Conservation (phyloP, 2,888 invertebrate species). For the Drosophila kambysellisi region DNA sequence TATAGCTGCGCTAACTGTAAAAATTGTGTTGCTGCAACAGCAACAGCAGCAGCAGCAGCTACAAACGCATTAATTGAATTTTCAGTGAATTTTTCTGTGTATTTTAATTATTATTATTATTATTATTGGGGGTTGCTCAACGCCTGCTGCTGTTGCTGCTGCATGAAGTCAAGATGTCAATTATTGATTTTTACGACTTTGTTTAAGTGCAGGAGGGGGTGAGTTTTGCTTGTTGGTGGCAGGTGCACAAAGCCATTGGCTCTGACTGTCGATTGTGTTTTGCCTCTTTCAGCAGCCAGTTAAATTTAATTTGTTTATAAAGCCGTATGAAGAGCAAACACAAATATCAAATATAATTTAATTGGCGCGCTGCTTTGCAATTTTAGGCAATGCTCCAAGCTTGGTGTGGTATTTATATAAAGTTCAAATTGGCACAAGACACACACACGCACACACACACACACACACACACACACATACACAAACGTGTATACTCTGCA, state of each 20-base stretch:
- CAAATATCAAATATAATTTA: slow-evolving; percentile 33
- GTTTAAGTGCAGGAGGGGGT: slow-evolving; percentile 1
- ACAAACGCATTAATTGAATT: slow-evolving; percentile 3
- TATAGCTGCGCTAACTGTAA: slow-evolving; percentile 23
- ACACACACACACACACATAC: slow-evolving; percentile 7
- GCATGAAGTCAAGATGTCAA: slow-evolving; percentile 58
- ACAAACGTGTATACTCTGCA: slow-evolving; percentile 6
- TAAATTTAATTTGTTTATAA: slow-evolving; percentile 13
- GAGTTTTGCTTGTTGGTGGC: slow-evolving; percentile 34
- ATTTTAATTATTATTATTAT: slow-evolving; percentile 10
- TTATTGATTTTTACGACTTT: slow-evolving; percentile 65
- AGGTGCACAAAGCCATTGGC: slow-evolving; percentile 34
- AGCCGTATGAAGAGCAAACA: not conserved
- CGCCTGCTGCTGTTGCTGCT: slow-evolving; percentile 20
- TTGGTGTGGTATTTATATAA: slow-evolving; percentile 45
- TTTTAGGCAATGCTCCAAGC: slow-evolving; percentile 49
- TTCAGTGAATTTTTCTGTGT: slow-evolving; percentile 4
- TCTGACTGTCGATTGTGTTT: slow-evolving; percentile 2
- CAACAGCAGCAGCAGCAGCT: slow-evolving; percentile 1
- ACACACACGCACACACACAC: slow-evolving; percentile 8
- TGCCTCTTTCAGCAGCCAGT: not conserved
- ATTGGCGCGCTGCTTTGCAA: slow-evolving; percentile 23
- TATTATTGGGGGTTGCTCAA: slow-evolving; percentile 10
- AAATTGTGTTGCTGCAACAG: slow-evolving; percentile 47
- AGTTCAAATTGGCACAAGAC: slow-evolving; percentile 45